These are phyloP conservation scores for Trichosurus vulpecula DNA, from an alignment of 2,797 vertebrate species.

Conservation along the genomic window DNA sequence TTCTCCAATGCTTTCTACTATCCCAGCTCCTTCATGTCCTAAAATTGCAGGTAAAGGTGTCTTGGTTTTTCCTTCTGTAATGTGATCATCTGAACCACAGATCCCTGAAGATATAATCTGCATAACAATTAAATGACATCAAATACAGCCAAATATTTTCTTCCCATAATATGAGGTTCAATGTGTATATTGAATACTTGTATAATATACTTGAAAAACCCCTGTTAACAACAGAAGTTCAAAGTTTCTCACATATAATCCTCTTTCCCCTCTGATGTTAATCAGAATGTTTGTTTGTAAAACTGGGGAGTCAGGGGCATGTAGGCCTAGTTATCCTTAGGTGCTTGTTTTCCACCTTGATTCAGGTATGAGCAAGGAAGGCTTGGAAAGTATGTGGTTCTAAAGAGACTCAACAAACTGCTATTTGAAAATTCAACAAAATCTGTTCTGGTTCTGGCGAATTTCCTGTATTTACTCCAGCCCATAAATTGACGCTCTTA, in stretches of 20 bases:
- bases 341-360: background rate
- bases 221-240: background rate
- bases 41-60: constrained; percentile 50
- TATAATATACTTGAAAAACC: background rate
- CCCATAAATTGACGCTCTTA: background rate
- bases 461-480: background rate
- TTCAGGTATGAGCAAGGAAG: background rate
- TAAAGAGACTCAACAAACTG: background rate
- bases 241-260: background rate
- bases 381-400: background rate
- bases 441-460: background rate
- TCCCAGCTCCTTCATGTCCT: constrained; percentile 70
- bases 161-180: background rate
- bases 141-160: background rate
- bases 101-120: constrained; percentile 65
- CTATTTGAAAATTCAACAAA: background rate
- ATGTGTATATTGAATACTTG: background rate
- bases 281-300: background rate
- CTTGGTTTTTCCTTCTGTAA: constrained; percentile 28
- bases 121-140: constrained; percentile 10
- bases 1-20: constrained; percentile 71
- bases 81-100: constrained; percentile 66
- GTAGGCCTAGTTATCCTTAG: background rate
- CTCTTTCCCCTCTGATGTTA: background rate
- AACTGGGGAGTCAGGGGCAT: background rate